Evolutionary conservation across 2,113 vertebrate genomes (phyloP).

Genomic region (Toxotes chatareus): DNA sequence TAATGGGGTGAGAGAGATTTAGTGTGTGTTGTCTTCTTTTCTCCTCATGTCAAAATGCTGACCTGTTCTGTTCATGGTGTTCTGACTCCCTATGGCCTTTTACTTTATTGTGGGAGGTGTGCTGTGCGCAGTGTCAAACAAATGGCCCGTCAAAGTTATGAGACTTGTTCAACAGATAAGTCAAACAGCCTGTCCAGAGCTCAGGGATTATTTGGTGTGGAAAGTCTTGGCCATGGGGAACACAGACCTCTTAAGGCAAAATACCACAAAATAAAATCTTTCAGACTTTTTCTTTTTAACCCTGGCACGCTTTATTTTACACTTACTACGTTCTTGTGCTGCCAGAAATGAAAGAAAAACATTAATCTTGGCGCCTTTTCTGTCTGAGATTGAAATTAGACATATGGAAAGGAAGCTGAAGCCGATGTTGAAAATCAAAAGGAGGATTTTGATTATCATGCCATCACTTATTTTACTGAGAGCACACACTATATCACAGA

Average conservation of each 20-base stretch:
- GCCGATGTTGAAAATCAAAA: conserved; percentile 17
- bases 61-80: conserved; percentile 12
- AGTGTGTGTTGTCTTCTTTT: conserved; percentile 18
- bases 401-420: background rate
- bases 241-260: background rate
- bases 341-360: conserved; percentile 40
- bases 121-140: background rate
- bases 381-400: conserved; percentile 1
- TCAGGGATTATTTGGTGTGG: conserved; percentile 8
- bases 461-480: conserved; percentile 14
- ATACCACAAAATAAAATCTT: conserved; percentile 14
- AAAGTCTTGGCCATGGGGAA: background rate
- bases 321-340: conserved; percentile 9
- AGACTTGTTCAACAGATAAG: conserved; percentile 30
- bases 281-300: background rate
- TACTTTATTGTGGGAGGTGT: conserved; percentile 30
- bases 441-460: background rate
- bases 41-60: conserved; percentile 37
- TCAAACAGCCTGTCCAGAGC: conserved; percentile 11
- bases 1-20: conserved; percentile 50
- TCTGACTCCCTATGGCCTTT: conserved; percentile 26
- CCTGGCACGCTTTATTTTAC: background rate
- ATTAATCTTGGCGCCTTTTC: conserved; percentile 20
- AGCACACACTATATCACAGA: conserved; percentile 12
- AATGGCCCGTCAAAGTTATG: conserved; percentile 11